Percentiles rank a stretch among this genome's conserved stretches.
phyloP scores from a whole-genome alignment of 2,797 vertebrate species.

The Podargus strigoides region DNA sequence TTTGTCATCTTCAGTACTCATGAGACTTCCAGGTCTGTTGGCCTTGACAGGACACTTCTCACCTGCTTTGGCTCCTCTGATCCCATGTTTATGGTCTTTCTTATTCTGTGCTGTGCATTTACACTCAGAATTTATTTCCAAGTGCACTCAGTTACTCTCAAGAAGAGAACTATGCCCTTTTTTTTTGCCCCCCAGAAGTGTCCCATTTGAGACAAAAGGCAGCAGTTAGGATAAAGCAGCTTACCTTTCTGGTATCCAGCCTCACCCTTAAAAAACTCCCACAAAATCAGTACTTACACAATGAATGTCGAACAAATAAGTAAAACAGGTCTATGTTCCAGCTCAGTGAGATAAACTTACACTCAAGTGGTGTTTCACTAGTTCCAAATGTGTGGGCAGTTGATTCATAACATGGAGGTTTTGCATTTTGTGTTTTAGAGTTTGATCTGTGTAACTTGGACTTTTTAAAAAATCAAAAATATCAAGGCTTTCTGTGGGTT shows the following conservation, averaged over 20 bases:
- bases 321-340: background rate
- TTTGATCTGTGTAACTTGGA: background rate
- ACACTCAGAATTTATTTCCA: background rate
- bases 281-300: background rate
- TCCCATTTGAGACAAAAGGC: background rate
- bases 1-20: background rate
- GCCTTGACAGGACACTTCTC: background rate
- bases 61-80: background rate
- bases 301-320: background rate
- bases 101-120: background rate
- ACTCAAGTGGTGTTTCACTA: background rate
- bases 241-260: background rate
- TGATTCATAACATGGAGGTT: background rate
- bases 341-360: background rate
- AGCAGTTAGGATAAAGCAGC: background rate
- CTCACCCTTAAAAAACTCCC: background rate
- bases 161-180: background rate
- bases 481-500: background rate
- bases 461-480: background rate
- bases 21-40: background rate
- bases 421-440: background rate
- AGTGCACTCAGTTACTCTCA: background rate
- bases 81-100: background rate
- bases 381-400: fast-evolving
- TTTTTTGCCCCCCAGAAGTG: background rate